Base-by-base conservation (phyloP, 2,888 invertebrate species). In the Periphyllus acericola region DNA sequence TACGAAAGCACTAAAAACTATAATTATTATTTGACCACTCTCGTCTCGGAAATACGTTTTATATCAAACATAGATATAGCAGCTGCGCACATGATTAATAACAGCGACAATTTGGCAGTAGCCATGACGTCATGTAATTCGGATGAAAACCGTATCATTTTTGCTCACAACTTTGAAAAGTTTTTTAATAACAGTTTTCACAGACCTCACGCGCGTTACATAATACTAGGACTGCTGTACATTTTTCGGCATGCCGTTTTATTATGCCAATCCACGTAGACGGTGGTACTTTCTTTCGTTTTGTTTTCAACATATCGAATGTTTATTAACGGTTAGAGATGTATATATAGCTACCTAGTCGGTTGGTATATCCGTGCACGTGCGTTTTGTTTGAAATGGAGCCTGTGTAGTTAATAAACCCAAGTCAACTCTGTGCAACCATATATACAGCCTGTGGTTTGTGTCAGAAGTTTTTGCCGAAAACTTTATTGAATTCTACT, bases 321-420 rank as follows among this genome's bases (percentile, higher is more conserved):
- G 83, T 75, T 75, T 66, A 66, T 83, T 75, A 75, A 75, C 83
- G 6, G 84, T 76, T 21, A 19, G 83, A 3, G 11, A 36, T 36
- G 32, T 32, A 66, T 29, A 46, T 46, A 11, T 14, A 11, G 46
- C 46, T 14, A 11, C 14, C 46, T 46, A 40, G 76, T 76, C n/a
- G 32, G 74, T 72, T 14, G 32, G 19, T 66, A 60, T 11, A 11
- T 36, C 25, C 14, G 55, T 14, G 72, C 29, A 86, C 86, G 86
- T 86, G 86, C 79, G 55, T 72, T 86, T 40, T 52, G 40, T 86
- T 72, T 55, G 40, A 40, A 86, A 86, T 46, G 40, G n/a, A 72
- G n/a, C 34, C 66, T 14, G 25, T 3, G 78, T 55, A 17, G 76
- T 76, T 29, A 76, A 76, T 76, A n/a, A 76, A 76, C 76, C 46